These are phyloP conservation scores for Watsonalla cultraria DNA, from an alignment of 2,888 invertebrate species.

Conservation along the genomic window DNA sequence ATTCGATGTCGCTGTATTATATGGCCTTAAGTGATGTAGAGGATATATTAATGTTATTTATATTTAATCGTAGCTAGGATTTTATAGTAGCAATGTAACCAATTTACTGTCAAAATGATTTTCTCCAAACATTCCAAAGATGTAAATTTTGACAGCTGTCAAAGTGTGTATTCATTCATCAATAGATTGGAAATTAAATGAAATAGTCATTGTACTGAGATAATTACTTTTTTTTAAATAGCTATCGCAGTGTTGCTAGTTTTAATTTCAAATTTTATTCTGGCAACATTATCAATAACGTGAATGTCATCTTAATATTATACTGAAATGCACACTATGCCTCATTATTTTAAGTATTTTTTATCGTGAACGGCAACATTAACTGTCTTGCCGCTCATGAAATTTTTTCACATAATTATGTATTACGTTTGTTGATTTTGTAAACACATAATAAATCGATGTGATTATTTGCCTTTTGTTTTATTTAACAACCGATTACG, in stretches of 20 bases:
- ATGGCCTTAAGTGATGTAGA: slow-evolving; percentile 34
- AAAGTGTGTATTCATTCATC: neutral
- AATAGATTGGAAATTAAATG: too few relatives aligned
- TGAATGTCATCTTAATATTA: neutral
- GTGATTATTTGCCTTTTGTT: neutral
- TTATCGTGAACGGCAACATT: slow-evolving; percentile 3
- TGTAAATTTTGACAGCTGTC: neutral
- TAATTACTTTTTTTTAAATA: neutral
- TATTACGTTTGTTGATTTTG: slow-evolving; percentile 1
- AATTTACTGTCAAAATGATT: slow-evolving; percentile 13
- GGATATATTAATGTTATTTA: slow-evolving; percentile 16
- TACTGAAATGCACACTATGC: neutral
- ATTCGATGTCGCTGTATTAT: slow-evolving; percentile 22
- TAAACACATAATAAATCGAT: neutral
- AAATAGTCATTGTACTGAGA: neutral
- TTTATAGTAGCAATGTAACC: slow-evolving; percentile 27
- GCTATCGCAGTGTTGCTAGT: too few relatives aligned
- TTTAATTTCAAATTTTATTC: too few relatives aligned
- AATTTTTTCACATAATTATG: slow-evolving; percentile 2
- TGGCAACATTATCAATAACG: neutral
- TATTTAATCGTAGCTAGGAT: slow-evolving; percentile 34
- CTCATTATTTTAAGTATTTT: slow-evolving; percentile 3
- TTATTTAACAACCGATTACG: too few relatives aligned
- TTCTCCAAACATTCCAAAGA: slow-evolving; percentile 28
- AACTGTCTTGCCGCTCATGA: neutral